Evolutionary conservation across 2,888 invertebrate genomes (phyloP).

Genomic region (Pachliopta kotzebuea): DNA sequence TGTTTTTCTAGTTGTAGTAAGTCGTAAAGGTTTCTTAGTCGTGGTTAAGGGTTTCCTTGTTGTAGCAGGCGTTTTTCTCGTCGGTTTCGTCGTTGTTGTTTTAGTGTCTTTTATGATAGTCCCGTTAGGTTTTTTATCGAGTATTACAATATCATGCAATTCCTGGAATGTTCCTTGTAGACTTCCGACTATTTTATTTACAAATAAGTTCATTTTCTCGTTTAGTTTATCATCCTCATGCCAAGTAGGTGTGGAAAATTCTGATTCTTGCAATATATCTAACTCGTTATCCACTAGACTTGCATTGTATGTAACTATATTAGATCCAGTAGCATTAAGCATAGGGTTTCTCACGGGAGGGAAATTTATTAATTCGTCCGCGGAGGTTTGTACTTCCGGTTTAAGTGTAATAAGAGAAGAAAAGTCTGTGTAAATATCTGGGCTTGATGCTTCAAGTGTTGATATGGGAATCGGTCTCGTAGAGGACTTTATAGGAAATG

Average conservation of each 20-base stretch:
- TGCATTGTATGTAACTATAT: slow-evolving; percentile 69
- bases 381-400: slow-evolving; percentile 83
- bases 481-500: slow-evolving; percentile 55
- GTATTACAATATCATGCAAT: slow-evolving; percentile 86
- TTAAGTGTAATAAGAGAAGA: slow-evolving; percentile 55
- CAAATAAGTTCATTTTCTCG: slow-evolving; percentile 90
- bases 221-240: slow-evolving; percentile 87
- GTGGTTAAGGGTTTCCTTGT: slow-evolving; percentile 70
- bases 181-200: slow-evolving; percentile 91
- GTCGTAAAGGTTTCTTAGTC: slow-evolving; percentile 64
- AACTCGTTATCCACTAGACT: slow-evolving; percentile 78
- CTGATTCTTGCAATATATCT: slow-evolving; percentile 75
- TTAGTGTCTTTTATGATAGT: slow-evolving; percentile 48
- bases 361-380: slow-evolving; percentile 88
- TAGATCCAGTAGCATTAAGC: slow-evolving; percentile 84
- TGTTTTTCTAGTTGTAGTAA: slow-evolving; percentile 63
- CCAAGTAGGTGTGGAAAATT: slow-evolving; percentile 89
- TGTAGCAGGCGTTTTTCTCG: slow-evolving; percentile 53
- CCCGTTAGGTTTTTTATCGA: slow-evolving; percentile 69
- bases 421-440: slow-evolving; percentile 55
- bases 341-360: slow-evolving; percentile 93
- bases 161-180: slow-evolving; percentile 91
- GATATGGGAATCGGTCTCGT: slow-evolving; percentile 46
- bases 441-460: slow-evolving; percentile 46
- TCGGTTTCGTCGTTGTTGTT: slow-evolving; percentile 66